phyloP scores from a whole-genome alignment of 2,113 vertebrate genomes.

The Columbina picui region DNA sequence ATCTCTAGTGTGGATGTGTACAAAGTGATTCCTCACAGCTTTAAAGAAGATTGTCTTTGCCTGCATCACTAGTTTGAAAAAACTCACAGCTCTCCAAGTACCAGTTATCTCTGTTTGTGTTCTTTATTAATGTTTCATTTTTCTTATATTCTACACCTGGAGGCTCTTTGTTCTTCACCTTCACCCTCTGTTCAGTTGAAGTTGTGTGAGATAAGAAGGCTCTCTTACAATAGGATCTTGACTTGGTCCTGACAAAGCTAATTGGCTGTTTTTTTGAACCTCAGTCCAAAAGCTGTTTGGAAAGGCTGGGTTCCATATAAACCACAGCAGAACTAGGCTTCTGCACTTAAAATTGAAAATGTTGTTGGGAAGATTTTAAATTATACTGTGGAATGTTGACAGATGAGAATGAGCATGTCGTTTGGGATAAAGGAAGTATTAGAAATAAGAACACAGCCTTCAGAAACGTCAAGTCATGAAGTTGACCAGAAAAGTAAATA shows the following conservation, averaged over 20 bases:
- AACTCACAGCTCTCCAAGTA: not conserved
- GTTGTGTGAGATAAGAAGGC: not conserved
- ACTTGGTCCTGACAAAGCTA: not conserved
- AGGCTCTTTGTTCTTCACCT: not conserved
- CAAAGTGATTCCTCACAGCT: not conserved
- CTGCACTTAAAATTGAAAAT: not conserved
- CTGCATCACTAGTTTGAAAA: not conserved
- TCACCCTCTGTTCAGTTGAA: not conserved
- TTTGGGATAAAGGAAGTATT: conserved; percentile 31
- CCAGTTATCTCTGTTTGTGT: conserved; percentile 4
- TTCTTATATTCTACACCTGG: not conserved
- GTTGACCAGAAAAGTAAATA: conserved; percentile 38
- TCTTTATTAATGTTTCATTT: not conserved
- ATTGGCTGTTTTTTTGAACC: conserved; percentile 2
- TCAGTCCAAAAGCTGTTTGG: conserved; percentile 22
- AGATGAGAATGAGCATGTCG: conserved; percentile 42
- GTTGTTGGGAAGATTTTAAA: conserved; percentile 42
- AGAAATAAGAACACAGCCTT: conserved; percentile 37
- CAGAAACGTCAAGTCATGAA: conserved; percentile 21
- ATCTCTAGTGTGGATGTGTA: not conserved
- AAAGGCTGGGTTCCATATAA: conserved; percentile 50
- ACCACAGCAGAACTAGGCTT: conserved; percentile 33
- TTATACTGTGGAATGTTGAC: conserved; percentile 46
- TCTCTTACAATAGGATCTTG: not conserved
- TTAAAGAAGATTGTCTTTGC: not conserved